Conservation (phyloP, 2,888 invertebrate genomes). For the Tetragonula carbonaria region DNA sequence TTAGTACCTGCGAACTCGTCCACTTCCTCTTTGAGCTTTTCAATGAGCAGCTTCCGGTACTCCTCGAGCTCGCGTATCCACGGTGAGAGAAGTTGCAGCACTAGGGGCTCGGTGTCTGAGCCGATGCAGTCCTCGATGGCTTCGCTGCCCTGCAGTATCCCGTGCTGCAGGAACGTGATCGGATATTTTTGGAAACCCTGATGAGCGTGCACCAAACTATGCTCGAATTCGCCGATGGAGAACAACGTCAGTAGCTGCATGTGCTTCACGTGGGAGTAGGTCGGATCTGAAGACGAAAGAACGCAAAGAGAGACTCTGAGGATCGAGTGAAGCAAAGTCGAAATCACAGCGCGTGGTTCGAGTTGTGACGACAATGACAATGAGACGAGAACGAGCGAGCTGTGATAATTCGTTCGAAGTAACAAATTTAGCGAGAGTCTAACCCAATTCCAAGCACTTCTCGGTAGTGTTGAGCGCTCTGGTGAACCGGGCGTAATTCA, state of each 20-base stretch:
- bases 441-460: conserved; percentile 76
- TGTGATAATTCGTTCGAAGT: too few relatives aligned
- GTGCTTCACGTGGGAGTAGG: conserved; percentile 72
- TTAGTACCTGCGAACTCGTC: conserved; percentile 77
- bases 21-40: conserved; percentile 73
- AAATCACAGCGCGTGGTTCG: too few relatives aligned
- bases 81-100: conserved; percentile 71
- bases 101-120: conserved; percentile 69
- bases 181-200: conserved; percentile 67
- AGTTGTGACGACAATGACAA: too few relatives aligned
- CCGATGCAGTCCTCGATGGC: conserved; percentile 80
- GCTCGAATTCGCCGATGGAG: conserved; percentile 76
- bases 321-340: too few relatives aligned
- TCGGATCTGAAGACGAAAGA: conserved; percentile 69
- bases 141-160: conserved; percentile 75
- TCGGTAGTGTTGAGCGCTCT: conserved; percentile 70
- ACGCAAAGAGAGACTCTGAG: too few relatives aligned
- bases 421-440: background rate
- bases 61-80: conserved; percentile 74
- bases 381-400: too few relatives aligned
- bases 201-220: conserved; percentile 76
- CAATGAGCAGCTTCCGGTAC: conserved; percentile 66
- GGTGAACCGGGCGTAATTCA: conserved; percentile 72
- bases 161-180: conserved; percentile 70
- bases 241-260: conserved; percentile 75